A percentile compares a stretch with the other conserved stretches of the same genome.
These are phyloP conservation scores for Eumeta japonica DNA, from an alignment of 1,140 invertebrate species.

Conservation along the genomic window DNA sequence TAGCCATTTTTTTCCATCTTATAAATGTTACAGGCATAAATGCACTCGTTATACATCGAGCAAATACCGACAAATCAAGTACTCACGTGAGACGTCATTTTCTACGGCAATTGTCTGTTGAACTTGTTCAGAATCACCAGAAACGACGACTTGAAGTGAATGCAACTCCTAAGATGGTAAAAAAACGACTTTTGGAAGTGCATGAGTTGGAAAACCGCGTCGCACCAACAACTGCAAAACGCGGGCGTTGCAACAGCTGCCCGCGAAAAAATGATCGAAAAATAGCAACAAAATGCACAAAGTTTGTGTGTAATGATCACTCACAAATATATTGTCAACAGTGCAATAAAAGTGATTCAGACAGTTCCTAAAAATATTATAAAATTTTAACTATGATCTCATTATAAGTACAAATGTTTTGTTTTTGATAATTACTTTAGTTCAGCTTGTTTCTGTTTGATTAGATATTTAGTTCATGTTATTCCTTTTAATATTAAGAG, in stretches of 20 bases:
- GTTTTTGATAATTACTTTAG: constrained; percentile 1
- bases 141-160: neutral
- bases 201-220: constrained; percentile 1
- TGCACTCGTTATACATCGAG: constrained; percentile 5
- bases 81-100: neutral
- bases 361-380: neutral
- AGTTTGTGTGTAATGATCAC: constrained; percentile 1
- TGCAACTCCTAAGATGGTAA: neutral
- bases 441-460: neutral
- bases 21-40: constrained; percentile 20
- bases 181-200: neutral
- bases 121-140: constrained; percentile 1
- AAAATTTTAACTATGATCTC: neutral
- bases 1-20: constrained; percentile 26
- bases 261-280: neutral
- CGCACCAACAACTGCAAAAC: neutral
- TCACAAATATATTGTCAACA: neutral
- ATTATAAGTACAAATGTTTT: neutral
- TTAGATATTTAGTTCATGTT: neutral
- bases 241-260: constrained; percentile 1
- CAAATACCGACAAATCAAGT: constrained; percentile 4
- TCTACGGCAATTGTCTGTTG: neutral
- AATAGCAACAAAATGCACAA: neutral
- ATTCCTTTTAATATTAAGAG: neutral
- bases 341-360: constrained; percentile 1